Conservation (phyloP, 2,797 vertebrate species). For the Passerculus sandwichensis region DNA sequence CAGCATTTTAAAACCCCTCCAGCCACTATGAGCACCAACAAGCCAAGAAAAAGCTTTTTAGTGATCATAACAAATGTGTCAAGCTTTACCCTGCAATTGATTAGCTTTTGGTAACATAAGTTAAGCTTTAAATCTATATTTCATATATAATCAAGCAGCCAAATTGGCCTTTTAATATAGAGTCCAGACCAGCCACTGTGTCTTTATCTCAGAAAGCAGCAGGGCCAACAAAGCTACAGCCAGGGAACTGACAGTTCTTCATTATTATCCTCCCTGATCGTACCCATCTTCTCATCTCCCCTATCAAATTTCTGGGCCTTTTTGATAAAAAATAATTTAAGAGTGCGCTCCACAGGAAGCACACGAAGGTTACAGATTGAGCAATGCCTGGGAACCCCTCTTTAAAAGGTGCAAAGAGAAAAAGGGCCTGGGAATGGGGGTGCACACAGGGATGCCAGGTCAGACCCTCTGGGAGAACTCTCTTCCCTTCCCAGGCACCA, state of each 20-base stretch:
- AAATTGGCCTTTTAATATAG: conserved; percentile 72
- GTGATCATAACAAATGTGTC: conserved; percentile 59
- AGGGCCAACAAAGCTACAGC: conserved; percentile 69
- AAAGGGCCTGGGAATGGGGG: background rate
- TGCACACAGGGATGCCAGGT: background rate
- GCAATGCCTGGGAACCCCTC: conserved; percentile 36
- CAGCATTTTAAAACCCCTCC: conserved; percentile 42
- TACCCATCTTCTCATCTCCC: conserved; percentile 72
- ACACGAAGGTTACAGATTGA: background rate
- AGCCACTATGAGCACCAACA: conserved; percentile 26
- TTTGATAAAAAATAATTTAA: conserved; percentile 74
- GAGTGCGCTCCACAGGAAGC: conserved; percentile 24
- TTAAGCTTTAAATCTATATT: conserved; percentile 74
- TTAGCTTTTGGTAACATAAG: conserved; percentile 59
- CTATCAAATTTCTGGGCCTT: conserved; percentile 74
- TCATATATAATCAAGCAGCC: conserved; percentile 73
- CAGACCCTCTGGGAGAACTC: background rate
- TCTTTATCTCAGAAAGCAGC: conserved; percentile 76
- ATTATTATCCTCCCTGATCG: conserved; percentile 64
- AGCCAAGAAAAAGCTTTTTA: conserved; percentile 48
- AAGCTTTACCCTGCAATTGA: conserved; percentile 49
- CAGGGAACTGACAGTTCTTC: conserved; percentile 73
- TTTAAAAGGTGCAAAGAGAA: background rate
- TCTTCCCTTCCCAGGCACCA: background rate
- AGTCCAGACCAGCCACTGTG: conserved; percentile 53